These are phyloP conservation scores for Acyrthosiphon pisum DNA, from an alignment of 1,140 invertebrate genomes.

Conservation along the genomic window DNA sequence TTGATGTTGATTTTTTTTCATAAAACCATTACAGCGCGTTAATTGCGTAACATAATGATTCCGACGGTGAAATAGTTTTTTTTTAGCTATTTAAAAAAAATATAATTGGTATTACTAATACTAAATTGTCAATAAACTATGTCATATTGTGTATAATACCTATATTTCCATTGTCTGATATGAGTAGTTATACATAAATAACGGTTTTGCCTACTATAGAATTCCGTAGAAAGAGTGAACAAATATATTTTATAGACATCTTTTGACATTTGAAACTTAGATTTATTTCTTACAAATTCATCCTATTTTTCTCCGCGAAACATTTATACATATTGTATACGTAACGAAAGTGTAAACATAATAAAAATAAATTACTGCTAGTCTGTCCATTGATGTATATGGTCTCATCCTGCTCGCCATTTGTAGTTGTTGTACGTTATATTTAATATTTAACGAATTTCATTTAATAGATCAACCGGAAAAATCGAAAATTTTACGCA, in stretches of 20 bases:
- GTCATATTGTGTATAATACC: neutral
- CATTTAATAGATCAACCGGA: neutral
- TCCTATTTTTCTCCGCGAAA: neutral
- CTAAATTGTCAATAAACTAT: neutral
- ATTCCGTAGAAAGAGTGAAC: neutral
- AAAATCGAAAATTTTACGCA: neutral
- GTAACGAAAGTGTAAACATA: neutral
- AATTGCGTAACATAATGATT: neutral
- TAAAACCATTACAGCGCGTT: neutral
- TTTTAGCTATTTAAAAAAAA: neutral
- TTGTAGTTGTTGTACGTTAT: neutral
- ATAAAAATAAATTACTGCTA: constrained; percentile 2
- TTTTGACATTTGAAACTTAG: neutral
- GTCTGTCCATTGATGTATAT: neutral
- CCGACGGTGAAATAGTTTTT: neutral
- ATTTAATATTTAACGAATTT: constrained; percentile 15
- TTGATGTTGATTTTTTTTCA: neutral
- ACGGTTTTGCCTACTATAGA: neutral
- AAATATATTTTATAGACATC: neutral
- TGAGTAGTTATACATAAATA: neutral
- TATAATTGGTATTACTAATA: neutral
- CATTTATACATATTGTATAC: neutral
- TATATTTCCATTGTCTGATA: neutral
- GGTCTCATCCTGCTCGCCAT: neutral
- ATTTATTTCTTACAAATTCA: constrained; percentile 21